Evolutionary conservation across 1,140 invertebrate genomes (phyloP).

Genomic region (Nasonia longicornis): DNA sequence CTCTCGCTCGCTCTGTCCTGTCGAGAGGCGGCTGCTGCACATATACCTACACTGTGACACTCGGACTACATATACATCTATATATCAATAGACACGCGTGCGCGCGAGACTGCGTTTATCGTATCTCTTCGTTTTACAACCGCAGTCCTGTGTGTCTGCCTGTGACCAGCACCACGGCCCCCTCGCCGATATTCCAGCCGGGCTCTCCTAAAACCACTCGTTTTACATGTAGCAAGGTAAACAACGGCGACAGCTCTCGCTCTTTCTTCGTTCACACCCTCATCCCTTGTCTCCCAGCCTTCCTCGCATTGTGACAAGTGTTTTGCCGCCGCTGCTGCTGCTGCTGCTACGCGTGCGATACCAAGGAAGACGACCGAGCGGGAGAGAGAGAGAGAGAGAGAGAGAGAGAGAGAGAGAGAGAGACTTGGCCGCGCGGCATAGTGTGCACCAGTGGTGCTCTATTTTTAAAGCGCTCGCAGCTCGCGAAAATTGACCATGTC

Average conservation of each 20-base stretch:
- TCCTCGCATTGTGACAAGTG: too few species aligned
- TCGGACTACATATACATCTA: too few species aligned
- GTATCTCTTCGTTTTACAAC: background rate
- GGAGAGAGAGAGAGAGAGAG: constrained; percentile 7
- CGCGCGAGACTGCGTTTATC: background rate
- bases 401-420: constrained; percentile 20
- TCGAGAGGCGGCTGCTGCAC: background rate
- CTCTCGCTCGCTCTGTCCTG: constrained; percentile 62
- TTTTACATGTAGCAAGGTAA: constrained; percentile 73
- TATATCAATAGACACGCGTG: background rate
- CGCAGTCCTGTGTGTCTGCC: background rate
- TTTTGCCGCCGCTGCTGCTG: background rate
- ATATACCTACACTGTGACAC: too few species aligned
- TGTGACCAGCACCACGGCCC: background rate
- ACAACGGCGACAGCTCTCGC: constrained; percentile 52
- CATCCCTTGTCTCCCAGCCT: background rate
- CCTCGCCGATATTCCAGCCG: background rate
- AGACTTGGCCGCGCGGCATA: background rate
- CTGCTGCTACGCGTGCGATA: background rate
- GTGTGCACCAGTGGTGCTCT: background rate
- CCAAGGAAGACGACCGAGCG: background rate
- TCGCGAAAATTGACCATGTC: constrained; percentile 23
- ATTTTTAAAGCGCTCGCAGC: constrained; percentile 29
- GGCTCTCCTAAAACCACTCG: constrained; percentile 56
- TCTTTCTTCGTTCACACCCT: background rate